Percentiles rank a stretch among this genome's conserved stretches.
phyloP scores from a whole-genome alignment of 2,113 vertebrate species.

The Plotosus lineatus region DNA sequence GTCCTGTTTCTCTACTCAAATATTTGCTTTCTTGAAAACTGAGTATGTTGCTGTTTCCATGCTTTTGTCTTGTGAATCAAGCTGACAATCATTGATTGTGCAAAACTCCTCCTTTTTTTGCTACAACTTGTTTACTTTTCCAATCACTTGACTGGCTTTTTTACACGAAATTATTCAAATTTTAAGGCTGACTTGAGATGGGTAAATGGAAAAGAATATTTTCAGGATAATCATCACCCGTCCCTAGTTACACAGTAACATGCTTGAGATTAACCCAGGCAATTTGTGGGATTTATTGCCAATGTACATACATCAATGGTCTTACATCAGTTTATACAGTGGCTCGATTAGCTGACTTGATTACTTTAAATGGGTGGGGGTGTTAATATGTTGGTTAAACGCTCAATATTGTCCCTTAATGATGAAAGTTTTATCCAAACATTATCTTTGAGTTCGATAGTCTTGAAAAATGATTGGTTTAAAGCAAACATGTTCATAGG shows the following conservation, averaged over 20 bases:
- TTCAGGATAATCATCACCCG: constrained; percentile 10
- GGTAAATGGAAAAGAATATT: not conserved
- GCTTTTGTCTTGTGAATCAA: constrained; percentile 11
- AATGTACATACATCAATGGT: constrained; percentile 1
- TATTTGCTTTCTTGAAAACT: constrained; percentile 23
- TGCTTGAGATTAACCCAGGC: not conserved
- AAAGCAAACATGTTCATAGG: not conserved
- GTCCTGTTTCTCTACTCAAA: constrained; percentile 43
- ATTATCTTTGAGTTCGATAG: not conserved
- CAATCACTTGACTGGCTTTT: not conserved
- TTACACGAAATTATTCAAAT: not conserved
- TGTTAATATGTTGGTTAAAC: not conserved
- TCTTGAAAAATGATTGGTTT: not conserved
- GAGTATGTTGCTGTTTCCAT: constrained; percentile 11
- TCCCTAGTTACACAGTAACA: constrained; percentile 21
- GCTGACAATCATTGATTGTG: not conserved
- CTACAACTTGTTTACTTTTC: not conserved
- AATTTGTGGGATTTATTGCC: no score
- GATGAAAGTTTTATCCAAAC: not conserved
- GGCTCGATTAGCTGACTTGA: not conserved
- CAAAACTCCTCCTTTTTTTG: no score
- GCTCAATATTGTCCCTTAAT: not conserved
- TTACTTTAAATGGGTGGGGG: constrained; percentile 7
- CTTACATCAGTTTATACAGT: not conserved
- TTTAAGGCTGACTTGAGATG: not conserved